These are phyloP conservation scores for Salvelinus alpinus DNA, from an alignment of 2,113 vertebrate species.

Conservation along the genomic window DNA sequence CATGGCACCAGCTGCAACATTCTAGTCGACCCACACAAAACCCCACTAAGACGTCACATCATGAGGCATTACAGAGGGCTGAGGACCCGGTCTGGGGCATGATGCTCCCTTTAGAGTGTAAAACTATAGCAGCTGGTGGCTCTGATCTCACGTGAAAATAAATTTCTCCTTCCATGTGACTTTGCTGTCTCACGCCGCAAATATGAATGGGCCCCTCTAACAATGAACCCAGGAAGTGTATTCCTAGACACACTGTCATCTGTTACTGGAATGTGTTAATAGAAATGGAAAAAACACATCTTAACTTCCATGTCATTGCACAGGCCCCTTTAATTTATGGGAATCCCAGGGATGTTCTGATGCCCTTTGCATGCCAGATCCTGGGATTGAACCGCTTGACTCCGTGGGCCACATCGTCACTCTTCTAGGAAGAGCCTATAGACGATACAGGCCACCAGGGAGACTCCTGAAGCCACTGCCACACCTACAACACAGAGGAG, in stretches of 20 bases:
- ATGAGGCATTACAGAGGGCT: conserved; percentile 1
- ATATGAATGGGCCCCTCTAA: too few species aligned
- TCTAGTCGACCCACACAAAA: conserved; percentile 56
- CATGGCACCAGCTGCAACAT: conserved; percentile 36
- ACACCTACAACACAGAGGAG: conserved; percentile 67
- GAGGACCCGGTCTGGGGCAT: conserved; percentile 2
- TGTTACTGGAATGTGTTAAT: neutral
- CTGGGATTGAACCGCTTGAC: neutral
- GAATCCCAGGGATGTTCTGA: neutral
- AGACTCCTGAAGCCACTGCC: conserved; percentile 65
- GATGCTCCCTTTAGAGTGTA: neutral
- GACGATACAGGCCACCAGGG: conserved; percentile 66
- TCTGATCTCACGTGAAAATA: too few species aligned
- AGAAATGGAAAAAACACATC: neutral
- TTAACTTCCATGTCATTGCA: conserved; percentile 8
- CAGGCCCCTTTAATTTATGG: conserved; percentile 12
- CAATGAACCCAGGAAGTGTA: neutral
- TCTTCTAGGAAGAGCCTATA: conserved; percentile 58
- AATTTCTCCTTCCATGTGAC: too few species aligned
- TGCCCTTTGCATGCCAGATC: too few species aligned
- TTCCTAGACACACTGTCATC: neutral
- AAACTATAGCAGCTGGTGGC: neutral
- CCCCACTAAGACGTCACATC: conserved; percentile 39
- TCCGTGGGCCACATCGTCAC: neutral
- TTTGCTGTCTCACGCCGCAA: neutral